phyloP scores from a whole-genome alignment of 2,113 vertebrate species.

The Gavia stellata region DNA sequence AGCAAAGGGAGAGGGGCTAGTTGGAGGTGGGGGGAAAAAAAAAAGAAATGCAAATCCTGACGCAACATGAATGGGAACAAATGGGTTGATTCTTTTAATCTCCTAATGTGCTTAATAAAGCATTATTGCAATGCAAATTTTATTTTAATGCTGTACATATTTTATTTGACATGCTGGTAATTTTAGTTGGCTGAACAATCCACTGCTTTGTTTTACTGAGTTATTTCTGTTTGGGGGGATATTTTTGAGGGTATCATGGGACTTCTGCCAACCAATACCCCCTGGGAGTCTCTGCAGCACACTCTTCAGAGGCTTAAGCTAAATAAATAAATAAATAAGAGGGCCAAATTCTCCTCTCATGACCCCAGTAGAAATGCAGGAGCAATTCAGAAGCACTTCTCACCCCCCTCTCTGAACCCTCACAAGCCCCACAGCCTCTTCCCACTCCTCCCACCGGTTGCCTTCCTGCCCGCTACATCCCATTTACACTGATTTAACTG shows the following conservation, averaged over 20 bases:
- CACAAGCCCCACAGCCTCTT: background rate
- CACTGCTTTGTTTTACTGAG: background rate
- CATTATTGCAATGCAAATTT: conserved; percentile 63
- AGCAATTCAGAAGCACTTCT: background rate
- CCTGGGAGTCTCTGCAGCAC: background rate
- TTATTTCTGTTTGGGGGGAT: background rate
- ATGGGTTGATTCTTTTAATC: conserved; percentile 47
- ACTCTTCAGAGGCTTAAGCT: background rate
- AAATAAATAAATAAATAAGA: background rate
- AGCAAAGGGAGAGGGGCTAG: background rate
- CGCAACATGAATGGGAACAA: conserved; percentile 3
- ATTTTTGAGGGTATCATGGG: background rate
- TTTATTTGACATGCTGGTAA: conserved; percentile 21
- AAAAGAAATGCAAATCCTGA: conserved; percentile 39
- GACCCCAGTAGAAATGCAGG: background rate
- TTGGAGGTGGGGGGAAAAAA: background rate
- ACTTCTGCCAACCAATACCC: background rate
- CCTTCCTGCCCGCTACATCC: background rate
- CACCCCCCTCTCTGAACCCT: fast-evolving
- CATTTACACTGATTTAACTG: background rate
- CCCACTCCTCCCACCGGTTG: background rate
- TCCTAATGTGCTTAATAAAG: conserved; percentile 58
- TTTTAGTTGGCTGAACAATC: conserved; percentile 18
- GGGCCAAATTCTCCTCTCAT: background rate
- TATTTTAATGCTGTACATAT: conserved; percentile 35